Evolutionary conservation across 1,140 invertebrate genomes (phyloP).

Genomic region (Euwallacea fornicatus): DNA sequence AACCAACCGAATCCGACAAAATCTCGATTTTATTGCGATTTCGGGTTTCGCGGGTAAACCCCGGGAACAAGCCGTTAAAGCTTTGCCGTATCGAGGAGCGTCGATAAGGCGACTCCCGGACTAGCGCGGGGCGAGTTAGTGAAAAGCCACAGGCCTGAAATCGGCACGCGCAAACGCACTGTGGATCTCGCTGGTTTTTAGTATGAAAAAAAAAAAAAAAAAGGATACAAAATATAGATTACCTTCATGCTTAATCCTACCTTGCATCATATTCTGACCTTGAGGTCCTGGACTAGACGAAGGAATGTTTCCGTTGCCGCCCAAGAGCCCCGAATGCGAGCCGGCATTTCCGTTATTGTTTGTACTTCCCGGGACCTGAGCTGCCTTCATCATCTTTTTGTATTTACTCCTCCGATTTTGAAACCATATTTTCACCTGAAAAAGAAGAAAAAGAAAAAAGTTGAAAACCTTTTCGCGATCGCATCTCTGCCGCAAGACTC

Average conservation of each 20-base stretch:
- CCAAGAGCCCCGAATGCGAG: conserved; percentile 49
- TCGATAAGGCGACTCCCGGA: too few species aligned
- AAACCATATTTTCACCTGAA: conserved; percentile 93
- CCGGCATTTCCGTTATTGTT: conserved; percentile 53
- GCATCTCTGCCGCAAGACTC: too few species aligned
- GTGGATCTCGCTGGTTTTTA: too few species aligned
- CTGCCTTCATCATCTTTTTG: conserved; percentile 89
- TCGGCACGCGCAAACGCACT: too few species aligned
- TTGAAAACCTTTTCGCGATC: background rate
- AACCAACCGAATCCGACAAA: too few species aligned
- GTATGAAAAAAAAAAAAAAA: too few species aligned
- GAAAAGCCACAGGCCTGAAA: too few species aligned
- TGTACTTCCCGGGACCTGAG: conserved; percentile 60
- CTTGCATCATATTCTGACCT: conserved; percentile 54
- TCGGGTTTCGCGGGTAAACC: too few species aligned
- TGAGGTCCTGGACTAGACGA: conserved; percentile 53
- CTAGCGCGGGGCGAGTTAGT: too few species aligned
- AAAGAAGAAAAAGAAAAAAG: conserved; percentile 41
- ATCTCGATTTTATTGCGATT: too few species aligned
- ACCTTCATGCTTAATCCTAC: conserved; percentile 47
- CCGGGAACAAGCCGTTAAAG: too few species aligned
- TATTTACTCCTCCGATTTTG: conserved; percentile 88
- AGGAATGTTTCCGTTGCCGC: conserved; percentile 49
- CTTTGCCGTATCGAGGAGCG: too few species aligned
- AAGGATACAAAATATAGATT: conserved; percentile 20